A percentile compares a stretch with the other conserved stretches of the same genome.
Evolutionary conservation across 1,140 invertebrate species (phyloP).

Genomic region (Sminthurides bifidus): DNA sequence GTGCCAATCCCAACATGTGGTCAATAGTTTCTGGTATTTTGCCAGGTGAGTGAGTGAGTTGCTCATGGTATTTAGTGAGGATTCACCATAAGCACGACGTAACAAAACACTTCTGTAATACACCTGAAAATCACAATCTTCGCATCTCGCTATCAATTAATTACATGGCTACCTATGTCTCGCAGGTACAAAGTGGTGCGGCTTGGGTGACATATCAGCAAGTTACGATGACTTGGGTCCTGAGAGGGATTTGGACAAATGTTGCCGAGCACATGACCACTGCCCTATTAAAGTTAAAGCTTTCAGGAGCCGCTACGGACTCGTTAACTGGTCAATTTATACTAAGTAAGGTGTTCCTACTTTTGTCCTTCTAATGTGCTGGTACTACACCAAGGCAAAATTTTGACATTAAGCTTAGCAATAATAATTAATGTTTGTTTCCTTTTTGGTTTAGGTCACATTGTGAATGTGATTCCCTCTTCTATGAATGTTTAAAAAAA

Average conservation of each 20-base stretch:
- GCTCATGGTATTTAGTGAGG: too few species aligned
- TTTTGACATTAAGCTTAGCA: too few species aligned
- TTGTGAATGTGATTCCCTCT: conserved; percentile 68
- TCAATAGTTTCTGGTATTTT: conserved; percentile 29
- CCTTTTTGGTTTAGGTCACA: conserved; percentile 48
- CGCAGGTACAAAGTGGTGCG: conserved; percentile 87
- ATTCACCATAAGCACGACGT: too few species aligned
- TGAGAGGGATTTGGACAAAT: conserved; percentile 58
- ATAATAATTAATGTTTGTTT: conserved; percentile 2
- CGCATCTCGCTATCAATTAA: neutral
- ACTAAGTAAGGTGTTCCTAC: conserved; percentile 51
- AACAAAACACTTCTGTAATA: too few species aligned
- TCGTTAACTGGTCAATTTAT: conserved; percentile 70
- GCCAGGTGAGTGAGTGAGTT: conserved; percentile 27
- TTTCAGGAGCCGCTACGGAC: conserved; percentile 58
- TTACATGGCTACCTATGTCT: too few species aligned
- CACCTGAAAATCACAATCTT: too few species aligned
- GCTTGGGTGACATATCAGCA: conserved; percentile 67
- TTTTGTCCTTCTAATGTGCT: neutral
- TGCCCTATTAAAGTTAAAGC: conserved; percentile 61
- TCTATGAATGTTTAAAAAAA: conserved; percentile 66
- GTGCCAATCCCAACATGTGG: conserved; percentile 21
- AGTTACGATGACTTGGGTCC: conserved; percentile 67
- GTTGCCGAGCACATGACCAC: conserved; percentile 73
- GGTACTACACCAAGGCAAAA: neutral